phyloP scores from a whole-genome alignment of 2,113 vertebrate genomes.

The Cyprinus carpio region DNA sequence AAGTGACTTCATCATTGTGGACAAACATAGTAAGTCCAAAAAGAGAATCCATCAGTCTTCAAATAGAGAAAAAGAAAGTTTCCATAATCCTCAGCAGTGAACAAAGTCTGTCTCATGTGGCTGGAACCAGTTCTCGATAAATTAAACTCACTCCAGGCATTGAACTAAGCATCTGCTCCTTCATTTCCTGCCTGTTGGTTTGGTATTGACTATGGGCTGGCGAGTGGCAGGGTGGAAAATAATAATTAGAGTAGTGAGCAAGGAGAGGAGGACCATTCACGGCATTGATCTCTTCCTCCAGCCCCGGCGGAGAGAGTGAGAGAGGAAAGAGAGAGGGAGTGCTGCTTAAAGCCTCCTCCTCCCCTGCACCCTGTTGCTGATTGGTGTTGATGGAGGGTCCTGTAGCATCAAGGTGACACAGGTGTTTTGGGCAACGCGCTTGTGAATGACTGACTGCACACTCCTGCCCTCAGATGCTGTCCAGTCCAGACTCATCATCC shows the following conservation, averaged over 20 bases:
- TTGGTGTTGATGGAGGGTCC: conserved; percentile 47
- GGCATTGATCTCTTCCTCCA: conserved; percentile 50
- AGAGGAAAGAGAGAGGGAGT: conserved; percentile 35
- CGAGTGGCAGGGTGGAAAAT: conserved; percentile 57
- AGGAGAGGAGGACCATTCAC: conserved; percentile 46
- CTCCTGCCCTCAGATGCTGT: neutral
- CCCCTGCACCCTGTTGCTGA: conserved; percentile 35
- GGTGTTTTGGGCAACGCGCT: conserved; percentile 35
- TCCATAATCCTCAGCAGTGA: conserved; percentile 17
- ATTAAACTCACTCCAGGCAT: conserved; percentile 40
- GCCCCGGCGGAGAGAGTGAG: conserved; percentile 20
- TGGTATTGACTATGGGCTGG: conserved; percentile 59
- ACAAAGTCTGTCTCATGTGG: conserved; percentile 35
- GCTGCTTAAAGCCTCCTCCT: conserved; percentile 21
- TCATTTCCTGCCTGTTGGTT: conserved; percentile 53
- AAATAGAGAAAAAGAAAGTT: conserved; percentile 2
- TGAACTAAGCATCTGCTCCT: conserved; percentile 47
- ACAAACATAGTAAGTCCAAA: conserved; percentile 18
- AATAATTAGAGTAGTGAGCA: conserved; percentile 52
- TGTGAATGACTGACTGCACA: conserved; percentile 24
- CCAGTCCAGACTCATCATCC: neutral
- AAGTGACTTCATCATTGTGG: neutral
- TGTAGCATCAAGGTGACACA: conserved; percentile 44
- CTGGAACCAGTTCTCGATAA: conserved; percentile 24
- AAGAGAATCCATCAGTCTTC: neutral